Conservation (phyloP, 2,797 vertebrate genomes). For the Tokudaia tokunoshimensis region DNA sequence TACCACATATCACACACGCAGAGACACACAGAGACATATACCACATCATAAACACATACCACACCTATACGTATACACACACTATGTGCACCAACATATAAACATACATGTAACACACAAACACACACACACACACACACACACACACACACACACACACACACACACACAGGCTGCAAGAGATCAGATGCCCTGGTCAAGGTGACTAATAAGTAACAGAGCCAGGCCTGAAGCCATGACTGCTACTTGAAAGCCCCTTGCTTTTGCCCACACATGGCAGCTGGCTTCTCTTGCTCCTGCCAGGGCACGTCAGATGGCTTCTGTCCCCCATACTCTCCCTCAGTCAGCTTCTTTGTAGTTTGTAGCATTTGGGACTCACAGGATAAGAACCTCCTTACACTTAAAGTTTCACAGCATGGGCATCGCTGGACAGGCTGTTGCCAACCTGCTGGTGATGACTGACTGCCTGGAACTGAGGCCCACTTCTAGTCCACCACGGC, state of each 20-base stretch:
- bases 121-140: background rate
- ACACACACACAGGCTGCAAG: background rate
- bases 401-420: background rate
- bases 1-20: background rate
- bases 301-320: background rate
- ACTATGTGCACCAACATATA: no score
- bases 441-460: accelerated
- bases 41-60: background rate
- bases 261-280: background rate
- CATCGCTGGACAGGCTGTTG: accelerated
- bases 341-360: background rate
- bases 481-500: background rate
- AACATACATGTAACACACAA: background rate
- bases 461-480: no score
- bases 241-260: background rate
- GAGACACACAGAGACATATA: background rate
- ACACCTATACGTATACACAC: no score
- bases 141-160: background rate
- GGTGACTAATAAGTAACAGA: background rate
- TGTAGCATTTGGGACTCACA: background rate
- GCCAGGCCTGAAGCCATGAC: background rate
- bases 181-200: background rate
- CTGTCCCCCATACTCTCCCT: background rate
- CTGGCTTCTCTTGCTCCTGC: background rate
- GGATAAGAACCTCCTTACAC: background rate